These are phyloP conservation scores for Phaonia tiefii DNA, from an alignment of 2,888 invertebrate species.

Conservation along the genomic window DNA sequence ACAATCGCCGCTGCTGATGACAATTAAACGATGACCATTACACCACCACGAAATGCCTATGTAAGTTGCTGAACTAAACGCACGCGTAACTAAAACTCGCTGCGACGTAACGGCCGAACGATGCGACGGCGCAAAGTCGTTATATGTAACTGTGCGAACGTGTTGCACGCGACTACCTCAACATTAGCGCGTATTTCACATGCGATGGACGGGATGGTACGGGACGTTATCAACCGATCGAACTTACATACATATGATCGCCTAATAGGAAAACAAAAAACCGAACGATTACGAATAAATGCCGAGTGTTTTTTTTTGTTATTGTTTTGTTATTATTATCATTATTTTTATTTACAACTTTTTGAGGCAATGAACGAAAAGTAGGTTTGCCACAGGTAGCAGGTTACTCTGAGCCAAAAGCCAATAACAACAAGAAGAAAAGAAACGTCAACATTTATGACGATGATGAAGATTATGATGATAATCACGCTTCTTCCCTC, in stretches of 20 bases:
- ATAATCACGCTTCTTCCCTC: too few species aligned
- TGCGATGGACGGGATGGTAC: too few species aligned
- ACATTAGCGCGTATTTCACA: too few species aligned
- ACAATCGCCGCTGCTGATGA: slow-evolving; percentile 33
- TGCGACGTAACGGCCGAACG: neutral
- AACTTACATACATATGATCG: neutral
- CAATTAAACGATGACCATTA: slow-evolving; percentile 41
- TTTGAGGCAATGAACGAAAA: slow-evolving; percentile 36
- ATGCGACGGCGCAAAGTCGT: neutral
- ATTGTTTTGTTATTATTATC: neutral
- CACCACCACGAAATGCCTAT: slow-evolving; percentile 12
- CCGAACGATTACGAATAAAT: neutral
- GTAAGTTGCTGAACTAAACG: slow-evolving; percentile 2
- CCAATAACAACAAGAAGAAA: too few species aligned
- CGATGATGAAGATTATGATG: too few species aligned
- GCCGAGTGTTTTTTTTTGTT: neutral
- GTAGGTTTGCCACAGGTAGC: slow-evolving; percentile 48
- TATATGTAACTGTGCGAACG: neutral
- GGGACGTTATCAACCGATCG: too few species aligned
- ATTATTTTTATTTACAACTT: neutral
- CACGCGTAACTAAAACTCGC: slow-evolving; percentile 21
- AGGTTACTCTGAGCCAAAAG: neutral
- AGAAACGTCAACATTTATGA: too few species aligned
- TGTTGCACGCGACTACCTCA: slow-evolving; percentile 7
- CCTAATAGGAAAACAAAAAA: neutral